Conservation (phyloP, 2,797 vertebrate species). For the Odontamblyopus rebecca region DNA sequence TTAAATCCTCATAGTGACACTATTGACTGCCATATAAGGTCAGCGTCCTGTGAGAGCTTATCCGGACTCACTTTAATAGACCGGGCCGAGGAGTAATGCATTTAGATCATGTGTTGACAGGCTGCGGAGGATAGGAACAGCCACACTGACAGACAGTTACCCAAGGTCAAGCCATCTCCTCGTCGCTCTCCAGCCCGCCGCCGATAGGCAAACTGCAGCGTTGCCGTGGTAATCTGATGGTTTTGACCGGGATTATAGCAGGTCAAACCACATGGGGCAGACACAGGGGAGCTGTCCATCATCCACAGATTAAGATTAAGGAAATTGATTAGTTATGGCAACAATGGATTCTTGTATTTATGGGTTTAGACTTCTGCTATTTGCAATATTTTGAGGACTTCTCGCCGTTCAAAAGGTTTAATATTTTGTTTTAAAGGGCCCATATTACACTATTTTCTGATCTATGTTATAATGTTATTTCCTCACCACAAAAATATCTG, state of each 20-base stretch:
- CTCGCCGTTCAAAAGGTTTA: neutral
- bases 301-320: neutral
- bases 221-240: neutral
- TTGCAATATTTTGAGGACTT: no score
- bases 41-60: neutral
- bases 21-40: conserved; percentile 7
- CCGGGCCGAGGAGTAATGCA: neutral
- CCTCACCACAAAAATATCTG: no score
- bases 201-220: neutral
- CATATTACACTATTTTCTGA: no score
- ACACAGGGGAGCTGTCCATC: neutral
- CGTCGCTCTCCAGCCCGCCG: neutral
- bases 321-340: neutral
- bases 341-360: neutral
- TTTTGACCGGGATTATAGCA: neutral
- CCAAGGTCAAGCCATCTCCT: neutral
- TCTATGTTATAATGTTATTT: no score
- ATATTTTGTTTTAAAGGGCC: no score
- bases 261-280: neutral
- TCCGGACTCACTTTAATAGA: neutral
- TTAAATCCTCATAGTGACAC: neutral
- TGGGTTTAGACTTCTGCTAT: no score
- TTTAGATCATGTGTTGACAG: conserved; percentile 5
- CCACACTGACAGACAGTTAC: conserved; percentile 6
- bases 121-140: neutral